Conservation (phyloP, 2,113 vertebrate species). For the Crocuta crocuta region DNA sequence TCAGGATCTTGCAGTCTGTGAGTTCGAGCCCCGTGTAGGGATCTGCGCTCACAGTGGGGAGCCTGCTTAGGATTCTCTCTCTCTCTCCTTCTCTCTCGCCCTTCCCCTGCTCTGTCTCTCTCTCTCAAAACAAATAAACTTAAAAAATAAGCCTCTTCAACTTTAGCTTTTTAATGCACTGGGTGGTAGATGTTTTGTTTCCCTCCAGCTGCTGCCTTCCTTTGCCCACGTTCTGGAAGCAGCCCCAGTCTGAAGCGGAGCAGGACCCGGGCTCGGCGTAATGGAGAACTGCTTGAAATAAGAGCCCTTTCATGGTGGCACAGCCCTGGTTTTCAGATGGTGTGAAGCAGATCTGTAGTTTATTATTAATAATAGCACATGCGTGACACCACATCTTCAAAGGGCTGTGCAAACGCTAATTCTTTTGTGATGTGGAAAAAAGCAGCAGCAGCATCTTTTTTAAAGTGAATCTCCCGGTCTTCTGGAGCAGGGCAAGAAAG, state of each 20-base stretch:
- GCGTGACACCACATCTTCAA: conserved; percentile 65
- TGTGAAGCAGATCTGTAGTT: conserved; percentile 72
- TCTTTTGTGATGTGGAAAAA: conserved; percentile 64
- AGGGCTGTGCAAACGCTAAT: conserved; percentile 58
- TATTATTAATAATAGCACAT: conserved; percentile 72
- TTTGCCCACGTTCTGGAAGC: neutral
- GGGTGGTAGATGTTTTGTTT: neutral
- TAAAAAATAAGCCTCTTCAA: neutral
- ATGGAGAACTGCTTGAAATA: conserved; percentile 46
- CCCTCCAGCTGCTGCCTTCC: conserved; percentile 36
- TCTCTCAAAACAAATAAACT: no score
- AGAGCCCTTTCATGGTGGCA: conserved; percentile 55
- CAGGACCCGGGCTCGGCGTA: neutral
- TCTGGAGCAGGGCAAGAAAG: conserved; percentile 11
- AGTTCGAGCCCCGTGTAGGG: no score
- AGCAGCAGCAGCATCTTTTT: conserved; percentile 25
- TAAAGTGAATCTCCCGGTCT: conserved; percentile 21
- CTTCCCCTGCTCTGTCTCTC: no score
- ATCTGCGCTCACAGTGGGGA: no score
- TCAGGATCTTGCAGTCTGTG: no score
- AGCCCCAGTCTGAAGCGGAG: neutral
- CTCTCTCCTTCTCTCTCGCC: no score
- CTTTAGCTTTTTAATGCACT: neutral
- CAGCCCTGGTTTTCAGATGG: conserved; percentile 70
- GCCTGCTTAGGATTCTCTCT: no score